A percentile compares a stretch with the other conserved stretches of the same genome.
Evolutionary conservation across 2,888 invertebrate genomes (phyloP).

Genomic region (Andrena chrysosceles): DNA sequence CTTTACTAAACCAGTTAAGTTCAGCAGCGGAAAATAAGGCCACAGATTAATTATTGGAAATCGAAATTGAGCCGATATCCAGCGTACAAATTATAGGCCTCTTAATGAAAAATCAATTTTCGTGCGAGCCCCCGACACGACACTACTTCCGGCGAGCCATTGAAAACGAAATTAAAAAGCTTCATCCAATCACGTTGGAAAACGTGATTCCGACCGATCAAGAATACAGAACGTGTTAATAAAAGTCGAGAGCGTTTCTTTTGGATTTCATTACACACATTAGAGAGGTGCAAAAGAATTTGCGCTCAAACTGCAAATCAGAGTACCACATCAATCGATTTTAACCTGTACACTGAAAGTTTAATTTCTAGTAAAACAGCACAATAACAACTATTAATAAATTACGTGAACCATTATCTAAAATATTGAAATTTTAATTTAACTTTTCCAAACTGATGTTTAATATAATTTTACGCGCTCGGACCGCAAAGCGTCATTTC

Average conservation of each 20-base stretch:
- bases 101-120: conserved; percentile 57
- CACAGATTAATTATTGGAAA: conserved; percentile 59
- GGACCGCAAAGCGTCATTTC: not conserved
- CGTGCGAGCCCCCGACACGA: conserved; percentile 29
- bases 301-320: not conserved
- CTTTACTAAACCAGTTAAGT: conserved; percentile 1
- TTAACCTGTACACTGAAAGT: not conserved
- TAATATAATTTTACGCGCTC: not conserved
- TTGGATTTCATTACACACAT: not conserved
- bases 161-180: conserved; percentile 60
- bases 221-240: conserved; percentile 38
- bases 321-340: not conserved
- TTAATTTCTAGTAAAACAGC: not conserved
- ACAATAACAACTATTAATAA: too few species aligned
- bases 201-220: conserved; percentile 19
- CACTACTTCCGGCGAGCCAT: conserved; percentile 46
- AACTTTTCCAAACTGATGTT: not conserved
- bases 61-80: conserved; percentile 49
- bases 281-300: conserved; percentile 4
- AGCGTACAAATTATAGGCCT: conserved; percentile 53
- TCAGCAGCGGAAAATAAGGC: conserved; percentile 1
- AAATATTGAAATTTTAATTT: not conserved
- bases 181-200: conserved; percentile 41
- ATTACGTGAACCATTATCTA: too few species aligned
- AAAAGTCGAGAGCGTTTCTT: conserved; percentile 23